Evolutionary conservation across 2,113 vertebrate species (phyloP), one percentile per base, ranked within the genome.

Genomic region (Parus major): DNA sequence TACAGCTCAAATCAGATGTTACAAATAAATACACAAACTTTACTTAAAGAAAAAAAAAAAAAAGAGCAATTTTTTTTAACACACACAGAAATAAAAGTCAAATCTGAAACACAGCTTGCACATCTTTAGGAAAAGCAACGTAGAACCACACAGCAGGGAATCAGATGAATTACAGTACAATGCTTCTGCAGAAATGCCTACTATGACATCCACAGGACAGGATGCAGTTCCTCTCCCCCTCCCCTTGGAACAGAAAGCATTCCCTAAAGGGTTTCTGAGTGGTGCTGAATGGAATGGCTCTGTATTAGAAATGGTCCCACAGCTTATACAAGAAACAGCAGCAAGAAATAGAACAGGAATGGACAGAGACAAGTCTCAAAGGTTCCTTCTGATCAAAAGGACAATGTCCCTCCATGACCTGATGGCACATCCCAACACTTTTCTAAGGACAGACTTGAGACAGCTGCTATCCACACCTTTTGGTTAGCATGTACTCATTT

Each of bases 231-330:
- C 41, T 49, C 50, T 12, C 42, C 44, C 24, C 3, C n/a, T 47
- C 12, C 33, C 35, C 60, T 28, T 9, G 2, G 20, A 36, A 59
- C 3, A 5, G 39, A 71, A 82, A 82, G 18, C 35, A 25, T 39
- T 50, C 27, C 25, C 36, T 11, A 41, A 7, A 47, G 13, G 7
- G 76, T 52, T 91, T 64, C 29, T 64, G 11, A 76, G 42, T 12
- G 16, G 22, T 12, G 44, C 35, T 3, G 4, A 23, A 81, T 1
- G 3, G n/a, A 70, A 31, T 1, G 0, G 14, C 9, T 27, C n/a
- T 33, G 10, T 24, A 49, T 49, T 23, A 75, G 21, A 50, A 90
- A 52, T 10, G 8, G 31, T 31, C 52, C 33, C 46, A 66, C 19
- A 71, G 41, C 29, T 82, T 35, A 18, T 1, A 47, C 10, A 29